phyloP scores from a whole-genome alignment of 1,140 invertebrate species.

The Steinernema feltiae region DNA sequence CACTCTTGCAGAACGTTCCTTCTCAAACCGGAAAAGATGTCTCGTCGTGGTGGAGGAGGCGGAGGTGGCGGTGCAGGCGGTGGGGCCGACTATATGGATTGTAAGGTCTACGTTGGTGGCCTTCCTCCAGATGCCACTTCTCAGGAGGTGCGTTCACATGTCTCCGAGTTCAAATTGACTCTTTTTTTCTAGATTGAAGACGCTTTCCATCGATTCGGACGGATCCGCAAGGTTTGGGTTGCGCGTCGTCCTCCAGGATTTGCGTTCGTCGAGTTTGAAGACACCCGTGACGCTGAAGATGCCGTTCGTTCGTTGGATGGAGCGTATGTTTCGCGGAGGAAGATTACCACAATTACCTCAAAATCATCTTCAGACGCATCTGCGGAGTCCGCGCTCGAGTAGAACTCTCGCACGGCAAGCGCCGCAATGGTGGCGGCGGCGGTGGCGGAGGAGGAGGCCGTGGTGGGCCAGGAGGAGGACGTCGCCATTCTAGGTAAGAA shows the following conservation, averaged over 20 bases:
- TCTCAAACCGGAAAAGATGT: conserved; percentile 9
- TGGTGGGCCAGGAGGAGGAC: conserved; percentile 37
- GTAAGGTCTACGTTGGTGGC: conserved; percentile 94
- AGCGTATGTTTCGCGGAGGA: conserved; percentile 52
- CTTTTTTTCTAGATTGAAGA: conserved; percentile 69
- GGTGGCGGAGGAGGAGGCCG: conserved; percentile 42
- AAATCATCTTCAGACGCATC: conserved; percentile 47
- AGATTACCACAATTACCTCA: conserved; percentile 20
- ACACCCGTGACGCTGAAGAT: conserved; percentile 85
- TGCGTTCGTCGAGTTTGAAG: conserved; percentile 93
- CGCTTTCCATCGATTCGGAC: conserved; percentile 87
- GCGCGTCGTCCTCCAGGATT: conserved; percentile 86
- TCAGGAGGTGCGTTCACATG: conserved; percentile 37
- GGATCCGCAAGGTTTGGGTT: conserved; percentile 86
- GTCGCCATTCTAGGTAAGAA: conserved; percentile 16
- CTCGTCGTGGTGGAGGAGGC: no score
- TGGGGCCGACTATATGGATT: conserved; percentile 64
- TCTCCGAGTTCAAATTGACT: neutral
- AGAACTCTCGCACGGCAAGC: conserved; percentile 46
- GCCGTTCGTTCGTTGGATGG: conserved; percentile 87
- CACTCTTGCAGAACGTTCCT: neutral
- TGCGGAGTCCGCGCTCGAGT: conserved; percentile 56
- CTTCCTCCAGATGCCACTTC: conserved; percentile 62
- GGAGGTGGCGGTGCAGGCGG: no score
- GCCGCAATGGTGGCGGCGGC: conserved; percentile 40